Conservation (phyloP, 2,888 invertebrate species). For the Microplitis deprimator region DNA sequence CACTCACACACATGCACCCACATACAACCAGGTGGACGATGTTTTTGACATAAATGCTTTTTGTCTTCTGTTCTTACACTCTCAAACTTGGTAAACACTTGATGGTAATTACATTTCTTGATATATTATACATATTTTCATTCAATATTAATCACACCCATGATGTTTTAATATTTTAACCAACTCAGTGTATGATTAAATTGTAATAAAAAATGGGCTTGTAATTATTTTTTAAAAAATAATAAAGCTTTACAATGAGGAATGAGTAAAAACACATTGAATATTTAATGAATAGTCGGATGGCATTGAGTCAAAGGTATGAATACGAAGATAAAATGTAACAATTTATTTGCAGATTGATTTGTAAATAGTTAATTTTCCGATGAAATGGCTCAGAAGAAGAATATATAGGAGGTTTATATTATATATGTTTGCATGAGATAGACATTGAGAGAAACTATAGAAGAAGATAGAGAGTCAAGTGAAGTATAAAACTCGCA, state of each 20-base stretch:
- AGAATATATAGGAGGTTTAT: background rate
- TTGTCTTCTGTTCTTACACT: background rate
- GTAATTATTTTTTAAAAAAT: background rate
- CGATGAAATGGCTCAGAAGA: background rate
- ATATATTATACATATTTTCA: background rate
- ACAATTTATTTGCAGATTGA: background rate
- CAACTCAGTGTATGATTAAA: background rate
- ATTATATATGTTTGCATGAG: background rate
- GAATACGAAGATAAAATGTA: background rate
- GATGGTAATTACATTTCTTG: background rate
- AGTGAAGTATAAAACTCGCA: constrained; percentile 25
- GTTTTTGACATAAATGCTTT: constrained; percentile 8
- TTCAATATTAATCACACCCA: background rate
- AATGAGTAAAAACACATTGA: background rate
- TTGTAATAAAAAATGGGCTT: background rate
- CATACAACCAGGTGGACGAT: background rate
- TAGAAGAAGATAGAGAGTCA: constrained; percentile 13
- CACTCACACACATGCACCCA: background rate
- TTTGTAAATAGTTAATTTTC: background rate
- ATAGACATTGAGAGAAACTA: constrained; percentile 7
- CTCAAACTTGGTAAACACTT: background rate
- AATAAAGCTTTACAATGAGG: too few relatives aligned
- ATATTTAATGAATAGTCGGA: background rate
- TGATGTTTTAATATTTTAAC: background rate
- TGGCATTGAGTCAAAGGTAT: background rate